Evolutionary conservation across 2,888 invertebrate species (phyloP), one percentile per base, ranked within the genome.

Genomic region (Hartigia nigra): DNA sequence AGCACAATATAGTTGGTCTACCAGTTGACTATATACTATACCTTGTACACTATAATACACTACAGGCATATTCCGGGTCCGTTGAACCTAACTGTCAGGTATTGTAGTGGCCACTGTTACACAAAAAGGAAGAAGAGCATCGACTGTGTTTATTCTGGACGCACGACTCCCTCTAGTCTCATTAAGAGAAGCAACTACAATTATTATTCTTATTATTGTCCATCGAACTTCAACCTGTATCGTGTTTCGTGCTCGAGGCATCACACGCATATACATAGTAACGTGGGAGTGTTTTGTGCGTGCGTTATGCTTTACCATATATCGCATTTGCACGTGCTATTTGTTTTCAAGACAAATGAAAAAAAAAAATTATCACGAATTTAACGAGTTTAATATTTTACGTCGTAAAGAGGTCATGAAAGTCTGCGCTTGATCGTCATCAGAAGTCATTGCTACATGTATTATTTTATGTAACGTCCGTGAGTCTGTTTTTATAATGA

Each of bases 81-180:
- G 81, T 87, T 89, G 88, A 89, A 89, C 89, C 88, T 89, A 89
- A 89, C 89, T 88, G 89, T 90, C 82, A 79, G 82, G 81, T 82
- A 87, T 87, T 87, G 85, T 86, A 83, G 81, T 82, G 80, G 80
- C 78, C 83, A 77, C 70, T 77, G 80, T 75, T 85, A 84, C 82
- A 86, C 81, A 82, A 87, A 84, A 84, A 83, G 81, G 81, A 81
- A 83, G 31, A 36, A 35, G 78, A 35, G 69, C 80, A 78, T 74
- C 79, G 70, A 74, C 14, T 75, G 77, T 74, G 75, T 69, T 75
- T 75, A 76, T 69, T 74, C 55, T 55, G 55, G 55, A 55, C 23
- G 23, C 55, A 2, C 55, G 55, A 55, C 55, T 23, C 55, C 55
- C 55, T 55, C 55, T 55, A 23, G 55, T 55, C 55, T 55, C 55